A percentile compares a stretch with the other conserved stretches of the same genome.
Conservation (phyloP, 2,888 invertebrate genomes). For the Eupithecia abbreviata region DNA sequence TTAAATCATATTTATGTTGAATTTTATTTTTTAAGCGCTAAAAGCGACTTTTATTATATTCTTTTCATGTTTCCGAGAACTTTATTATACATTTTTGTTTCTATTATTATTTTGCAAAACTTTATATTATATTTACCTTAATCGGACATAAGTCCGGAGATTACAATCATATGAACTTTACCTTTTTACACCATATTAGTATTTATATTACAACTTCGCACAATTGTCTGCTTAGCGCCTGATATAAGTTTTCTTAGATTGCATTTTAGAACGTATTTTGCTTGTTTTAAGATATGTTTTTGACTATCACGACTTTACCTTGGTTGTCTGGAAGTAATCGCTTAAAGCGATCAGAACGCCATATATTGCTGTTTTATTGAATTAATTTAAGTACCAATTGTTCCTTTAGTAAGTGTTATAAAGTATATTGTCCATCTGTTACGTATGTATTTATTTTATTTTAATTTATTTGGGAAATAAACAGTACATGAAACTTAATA, state of each 20-base stretch:
- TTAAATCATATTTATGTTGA: conserved; percentile 12
- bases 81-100: background rate
- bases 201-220: background rate
- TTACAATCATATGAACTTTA: background rate
- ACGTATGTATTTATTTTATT: too few relatives aligned
- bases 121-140: background rate
- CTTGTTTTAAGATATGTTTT: background rate
- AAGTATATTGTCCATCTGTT: background rate
- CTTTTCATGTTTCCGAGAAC: background rate
- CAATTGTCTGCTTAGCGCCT: background rate
- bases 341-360: background rate
- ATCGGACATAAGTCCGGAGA: background rate
- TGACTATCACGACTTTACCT: background rate
- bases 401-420: background rate
- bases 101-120: background rate
- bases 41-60: conserved; percentile 4
- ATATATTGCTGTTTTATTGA: background rate
- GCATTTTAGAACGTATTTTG: background rate
- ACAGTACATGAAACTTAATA: too few relatives aligned
- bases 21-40: conserved; percentile 16
- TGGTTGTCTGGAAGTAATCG: background rate
- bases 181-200: background rate
- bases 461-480: too few relatives aligned
- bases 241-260: background rate
- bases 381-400: background rate